These are phyloP conservation scores for Andrena fulva DNA, from an alignment of 2,888 invertebrate species.

Conservation along the genomic window DNA sequence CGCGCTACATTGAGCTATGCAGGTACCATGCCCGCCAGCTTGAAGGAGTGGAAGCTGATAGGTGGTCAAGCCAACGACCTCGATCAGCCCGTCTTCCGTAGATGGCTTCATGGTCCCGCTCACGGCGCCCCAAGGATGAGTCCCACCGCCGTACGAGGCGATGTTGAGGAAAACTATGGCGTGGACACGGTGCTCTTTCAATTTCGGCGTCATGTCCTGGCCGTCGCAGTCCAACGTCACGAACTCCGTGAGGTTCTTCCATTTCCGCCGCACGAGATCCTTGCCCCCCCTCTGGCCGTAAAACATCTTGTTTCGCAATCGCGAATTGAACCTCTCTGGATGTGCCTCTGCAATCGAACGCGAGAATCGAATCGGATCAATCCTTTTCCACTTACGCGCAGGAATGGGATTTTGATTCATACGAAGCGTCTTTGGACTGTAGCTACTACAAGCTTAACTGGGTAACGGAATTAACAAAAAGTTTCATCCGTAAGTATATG, in stretches of 20 bases:
- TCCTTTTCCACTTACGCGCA: too few relatives aligned
- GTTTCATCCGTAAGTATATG: too few relatives aligned
- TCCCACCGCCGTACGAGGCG: conserved; percentile 98
- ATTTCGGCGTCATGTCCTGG: conserved; percentile 94
- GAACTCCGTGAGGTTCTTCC: conserved; percentile 98
- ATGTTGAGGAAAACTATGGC: conserved; percentile 99
- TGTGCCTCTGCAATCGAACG: conserved; percentile 92
- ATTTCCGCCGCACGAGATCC: conserved; percentile 97
- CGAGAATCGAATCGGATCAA: neutral
- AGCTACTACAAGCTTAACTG: too few relatives aligned
- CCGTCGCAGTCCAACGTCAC: conserved; percentile 98
- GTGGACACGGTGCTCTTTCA: conserved; percentile 97
- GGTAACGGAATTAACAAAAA: too few relatives aligned
- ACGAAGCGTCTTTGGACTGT: too few relatives aligned
- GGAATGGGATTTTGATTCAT: too few relatives aligned
- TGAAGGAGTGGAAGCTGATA: conserved; percentile 98
- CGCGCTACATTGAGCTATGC: conserved; percentile 96
- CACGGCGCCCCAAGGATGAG: conserved; percentile 92
- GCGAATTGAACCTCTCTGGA: conserved; percentile 98
- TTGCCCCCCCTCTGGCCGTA: conserved; percentile 99
- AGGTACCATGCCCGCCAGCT: conserved; percentile 98
- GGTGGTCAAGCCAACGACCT: conserved; percentile 98
- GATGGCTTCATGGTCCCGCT: conserved; percentile 92
- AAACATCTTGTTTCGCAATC: conserved; percentile 98
- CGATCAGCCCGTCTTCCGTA: conserved; percentile 97